phyloP scores from a whole-genome alignment of 2,888 invertebrate genomes.

The Catocala sponsa region DNA sequence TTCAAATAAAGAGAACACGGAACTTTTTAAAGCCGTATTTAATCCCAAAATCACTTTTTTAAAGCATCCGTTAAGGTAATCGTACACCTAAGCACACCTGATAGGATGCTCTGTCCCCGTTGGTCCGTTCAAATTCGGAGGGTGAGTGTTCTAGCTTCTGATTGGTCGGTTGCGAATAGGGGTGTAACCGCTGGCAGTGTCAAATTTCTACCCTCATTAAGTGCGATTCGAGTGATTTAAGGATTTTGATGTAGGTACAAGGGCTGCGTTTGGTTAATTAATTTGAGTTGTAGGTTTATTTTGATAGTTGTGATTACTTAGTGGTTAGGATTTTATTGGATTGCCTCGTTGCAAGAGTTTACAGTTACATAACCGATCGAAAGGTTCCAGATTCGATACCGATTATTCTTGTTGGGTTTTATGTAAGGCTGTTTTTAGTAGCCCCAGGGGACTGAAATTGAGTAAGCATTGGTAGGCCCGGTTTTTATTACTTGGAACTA shows the following conservation, averaged over 20 bases:
- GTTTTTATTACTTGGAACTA: too few species aligned
- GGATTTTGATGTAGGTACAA: conserved; percentile 61
- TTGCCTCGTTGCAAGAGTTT: too few species aligned
- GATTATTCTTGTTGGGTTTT: too few species aligned
- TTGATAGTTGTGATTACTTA: too few species aligned
- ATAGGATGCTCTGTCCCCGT: conserved; percentile 54
- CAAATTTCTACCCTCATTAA: conserved; percentile 75
- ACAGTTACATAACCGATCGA: too few species aligned
- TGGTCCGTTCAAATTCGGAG: conserved; percentile 62
- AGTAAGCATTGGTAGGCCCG: too few species aligned
- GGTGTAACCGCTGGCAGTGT: conserved; percentile 66
- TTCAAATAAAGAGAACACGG: too few species aligned
- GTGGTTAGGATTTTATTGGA: too few species aligned
- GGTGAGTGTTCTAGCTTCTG: conserved; percentile 62
- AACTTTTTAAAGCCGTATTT: conserved; percentile 4
- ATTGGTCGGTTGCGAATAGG: conserved; percentile 67
- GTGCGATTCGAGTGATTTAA: conserved; percentile 72
- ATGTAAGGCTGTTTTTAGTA: too few species aligned
- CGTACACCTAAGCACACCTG: conserved; percentile 75
- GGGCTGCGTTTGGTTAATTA: conserved; percentile 46
- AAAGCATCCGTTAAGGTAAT: conserved; percentile 58
- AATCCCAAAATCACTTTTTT: conserved; percentile 48
- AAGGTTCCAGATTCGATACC: too few species aligned
- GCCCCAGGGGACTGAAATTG: too few species aligned
- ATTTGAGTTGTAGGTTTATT: conserved; percentile 29